Evolutionary conservation across 2,113 vertebrate species (phyloP).

Genomic region (Glaucomys volans): DNA sequence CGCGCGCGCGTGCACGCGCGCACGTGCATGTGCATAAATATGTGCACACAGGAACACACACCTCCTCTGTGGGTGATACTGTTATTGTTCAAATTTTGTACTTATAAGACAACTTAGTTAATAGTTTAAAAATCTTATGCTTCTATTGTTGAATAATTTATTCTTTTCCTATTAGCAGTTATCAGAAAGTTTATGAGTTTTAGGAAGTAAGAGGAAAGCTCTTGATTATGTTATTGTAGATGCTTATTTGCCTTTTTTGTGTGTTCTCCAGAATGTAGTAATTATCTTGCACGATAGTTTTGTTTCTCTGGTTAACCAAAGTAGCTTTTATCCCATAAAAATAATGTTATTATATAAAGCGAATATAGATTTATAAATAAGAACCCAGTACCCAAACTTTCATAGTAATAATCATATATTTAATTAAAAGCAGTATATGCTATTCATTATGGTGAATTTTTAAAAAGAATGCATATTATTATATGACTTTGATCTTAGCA

Average conservation of each 20-base stretch:
- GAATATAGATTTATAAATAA: conserved; percentile 16
- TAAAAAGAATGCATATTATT: not conserved
- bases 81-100: conserved; percentile 39
- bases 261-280: not conserved
- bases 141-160: not conserved
- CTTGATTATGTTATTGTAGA: not conserved
- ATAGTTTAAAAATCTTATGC: not conserved
- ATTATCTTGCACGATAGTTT: not conserved
- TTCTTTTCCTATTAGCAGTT: not conserved
- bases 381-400: not conserved
- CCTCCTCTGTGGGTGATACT: not conserved
- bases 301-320: conserved; percentile 3
- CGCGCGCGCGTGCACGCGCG: too few relatives aligned
- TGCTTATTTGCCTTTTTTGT: conserved; percentile 4
- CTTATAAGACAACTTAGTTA: conserved; percentile 25
- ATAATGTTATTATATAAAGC: not conserved
- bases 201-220: not conserved
- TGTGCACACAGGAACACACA: too few relatives aligned
- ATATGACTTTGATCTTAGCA: not conserved
- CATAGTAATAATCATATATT: not conserved
- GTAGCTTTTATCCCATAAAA: conserved; percentile 14
- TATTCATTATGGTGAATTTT: not conserved
- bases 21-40: not conserved
- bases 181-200: not conserved
- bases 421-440: conserved; percentile 35